Evolutionary conservation across 2,113 vertebrate species (phyloP), one percentile per base, ranked within the genome.

Genomic region (Thunnus thynnus): DNA sequence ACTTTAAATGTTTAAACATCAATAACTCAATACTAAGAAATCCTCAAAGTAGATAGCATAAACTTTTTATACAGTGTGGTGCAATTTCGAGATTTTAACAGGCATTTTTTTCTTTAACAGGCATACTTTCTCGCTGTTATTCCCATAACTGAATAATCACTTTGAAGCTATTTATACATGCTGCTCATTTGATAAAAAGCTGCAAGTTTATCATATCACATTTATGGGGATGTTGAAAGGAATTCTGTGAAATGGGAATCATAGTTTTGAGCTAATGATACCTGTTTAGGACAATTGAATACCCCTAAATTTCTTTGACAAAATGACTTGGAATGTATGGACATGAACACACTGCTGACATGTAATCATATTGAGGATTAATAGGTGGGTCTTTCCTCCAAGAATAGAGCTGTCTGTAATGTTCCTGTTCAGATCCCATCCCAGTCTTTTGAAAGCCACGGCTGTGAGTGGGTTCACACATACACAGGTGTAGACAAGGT

Each of bases 111-210:
- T 86, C 13, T 14, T 54, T 5, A 60, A 72, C 13, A 22, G 41
- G 13, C 14, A 8, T 3, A 32, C 4, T 50, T 25, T 60, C 3
- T 22, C 51, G 61, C 12, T 60, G 11, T 51, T 80, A 3, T 18
- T 60, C 11, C 32, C 13, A 5, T 4, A 20, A 6, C 36, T 22
- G 60, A 83, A 76, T 82, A 85, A 78, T 82, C 82, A 75, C 22
- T 58, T 27, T 27, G 11, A 64, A 25, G 41, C 13, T 32, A 2
- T 57, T 64, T 9, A 2, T 70, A 30, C 66, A 22, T 22, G 20
- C 58, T 6, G 41, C 62, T 8, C 36, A 18, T 74, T 47, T 64
- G 14, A 65, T 27, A 11, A 22, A 22, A 62, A 60, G 22, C 27
- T 18, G 3, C 13, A 46, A 47, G 32, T 77, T 25, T 11, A 14